These are phyloP conservation scores for Agelastica alni DNA, from an alignment of 2,888 invertebrate genomes.

Conservation along the genomic window DNA sequence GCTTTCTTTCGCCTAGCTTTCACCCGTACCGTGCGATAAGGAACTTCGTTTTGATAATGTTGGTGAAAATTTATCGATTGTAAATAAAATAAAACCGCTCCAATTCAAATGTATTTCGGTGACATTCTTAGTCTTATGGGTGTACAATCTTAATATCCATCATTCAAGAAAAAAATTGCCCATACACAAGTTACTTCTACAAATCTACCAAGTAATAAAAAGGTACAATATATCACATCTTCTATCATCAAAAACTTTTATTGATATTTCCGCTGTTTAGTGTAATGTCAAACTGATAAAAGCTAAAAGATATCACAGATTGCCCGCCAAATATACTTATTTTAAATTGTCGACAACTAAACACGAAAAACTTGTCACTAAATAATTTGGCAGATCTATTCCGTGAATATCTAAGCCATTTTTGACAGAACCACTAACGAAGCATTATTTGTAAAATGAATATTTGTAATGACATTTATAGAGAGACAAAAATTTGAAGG, in stretches of 20 bases:
- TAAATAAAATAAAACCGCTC: too few species aligned
- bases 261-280: constrained; percentile 9
- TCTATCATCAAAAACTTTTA: constrained; percentile 21
- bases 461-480: constrained; percentile 10
- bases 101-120: too few species aligned
- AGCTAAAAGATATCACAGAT: background rate
- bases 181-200: constrained; percentile 4
- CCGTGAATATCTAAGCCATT: too few species aligned
- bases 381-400: too few species aligned
- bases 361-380: too few species aligned
- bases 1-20: too few species aligned
- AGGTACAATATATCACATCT: constrained; percentile 23
- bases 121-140: too few species aligned
- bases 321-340: background rate
- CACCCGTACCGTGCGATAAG: too few species aligned
- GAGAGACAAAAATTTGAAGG: constrained; percentile 12
- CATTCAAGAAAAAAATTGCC: background rate
- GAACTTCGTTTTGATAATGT: too few species aligned
- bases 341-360: too few species aligned
- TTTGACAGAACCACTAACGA: background rate
- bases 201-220: constrained; percentile 13
- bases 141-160: constrained; percentile 8
- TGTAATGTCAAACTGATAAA: background rate
- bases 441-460: constrained; percentile 4
- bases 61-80: too few species aligned